Conservation (phyloP, 2,888 invertebrate genomes). For the Pristionchus entomophagus region DNA sequence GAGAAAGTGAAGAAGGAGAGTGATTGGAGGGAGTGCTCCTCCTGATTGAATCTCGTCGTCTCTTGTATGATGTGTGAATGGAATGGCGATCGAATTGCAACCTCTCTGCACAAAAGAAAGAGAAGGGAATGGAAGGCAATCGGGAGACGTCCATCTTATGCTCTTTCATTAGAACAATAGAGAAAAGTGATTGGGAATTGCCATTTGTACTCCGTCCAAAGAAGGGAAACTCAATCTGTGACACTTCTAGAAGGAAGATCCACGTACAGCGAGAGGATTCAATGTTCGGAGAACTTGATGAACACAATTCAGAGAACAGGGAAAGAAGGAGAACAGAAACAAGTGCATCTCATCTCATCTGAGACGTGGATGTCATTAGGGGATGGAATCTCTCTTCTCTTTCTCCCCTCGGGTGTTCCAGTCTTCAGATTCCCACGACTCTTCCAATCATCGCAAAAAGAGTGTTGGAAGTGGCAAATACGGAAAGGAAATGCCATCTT, state of each 20-base stretch:
- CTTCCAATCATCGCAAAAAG: not conserved
- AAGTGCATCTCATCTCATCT: no score
- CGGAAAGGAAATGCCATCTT: slow-evolving; percentile 1
- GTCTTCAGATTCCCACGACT: slow-evolving; percentile 1
- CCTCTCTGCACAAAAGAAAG: not conserved
- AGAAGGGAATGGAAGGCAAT: not conserved
- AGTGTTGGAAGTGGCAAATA: slow-evolving; percentile 8
- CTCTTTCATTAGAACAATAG: not conserved
- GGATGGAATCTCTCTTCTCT: not conserved
- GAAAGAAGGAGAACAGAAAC: no score
- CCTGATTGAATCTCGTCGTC: not conserved
- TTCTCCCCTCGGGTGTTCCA: not conserved
- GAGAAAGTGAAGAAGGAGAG: not conserved
- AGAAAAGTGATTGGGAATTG: not conserved
- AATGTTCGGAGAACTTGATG: not conserved
- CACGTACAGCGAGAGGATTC: not conserved
- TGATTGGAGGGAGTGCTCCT: not conserved
- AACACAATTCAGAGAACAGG: not conserved
- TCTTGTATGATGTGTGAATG: not conserved
- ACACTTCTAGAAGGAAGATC: slow-evolving; percentile 1
- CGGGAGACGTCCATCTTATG: not conserved
- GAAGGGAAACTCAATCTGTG: not conserved
- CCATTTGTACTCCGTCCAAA: not conserved
- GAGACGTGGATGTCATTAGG: not conserved
- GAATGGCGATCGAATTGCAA: slow-evolving; percentile 17